phyloP scores from a whole-genome alignment of 2,888 invertebrate genomes.

The Pristionchus exspectatus region DNA sequence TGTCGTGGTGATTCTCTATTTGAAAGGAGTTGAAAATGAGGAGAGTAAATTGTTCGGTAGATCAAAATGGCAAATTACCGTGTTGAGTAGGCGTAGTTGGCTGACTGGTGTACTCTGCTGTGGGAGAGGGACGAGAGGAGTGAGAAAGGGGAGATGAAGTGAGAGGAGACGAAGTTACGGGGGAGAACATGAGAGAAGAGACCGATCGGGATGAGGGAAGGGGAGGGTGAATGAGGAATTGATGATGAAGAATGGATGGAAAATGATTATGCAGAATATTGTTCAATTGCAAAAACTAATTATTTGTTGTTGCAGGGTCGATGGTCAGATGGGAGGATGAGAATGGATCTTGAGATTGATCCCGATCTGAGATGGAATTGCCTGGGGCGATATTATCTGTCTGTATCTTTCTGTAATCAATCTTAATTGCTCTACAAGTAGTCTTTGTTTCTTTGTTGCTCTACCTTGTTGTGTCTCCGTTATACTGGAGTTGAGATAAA shows the following conservation, averaged over 20 bases:
- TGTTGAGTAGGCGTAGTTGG: conserved; percentile 14
- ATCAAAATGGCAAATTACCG: neutral
- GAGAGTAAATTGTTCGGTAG: neutral
- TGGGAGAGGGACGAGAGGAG: conserved; percentile 7
- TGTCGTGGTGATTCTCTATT: too few species aligned
- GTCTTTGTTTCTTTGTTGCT: neutral
- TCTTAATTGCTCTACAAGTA: conserved; percentile 5
- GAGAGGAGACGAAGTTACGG: neutral
- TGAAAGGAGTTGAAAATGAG: neutral
- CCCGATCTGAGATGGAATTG: neutral
- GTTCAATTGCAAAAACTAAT: neutral
- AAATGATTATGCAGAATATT: neutral
- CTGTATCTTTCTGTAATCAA: neutral
- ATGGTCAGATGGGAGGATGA: neutral
- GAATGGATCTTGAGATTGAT: neutral
- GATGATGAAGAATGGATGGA: too few species aligned
- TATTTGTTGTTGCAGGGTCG: neutral
- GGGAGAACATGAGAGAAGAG: neutral
- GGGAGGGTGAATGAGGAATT: neutral
- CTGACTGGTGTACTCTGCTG: conserved; percentile 23
- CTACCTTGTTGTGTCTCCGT: neutral
- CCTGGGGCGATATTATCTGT: neutral
- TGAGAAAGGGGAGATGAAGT: neutral
- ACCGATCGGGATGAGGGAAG: conserved; percentile 2
- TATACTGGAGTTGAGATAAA: neutral